phyloP scores from a whole-genome alignment of 1,140 invertebrate genomes.

The Nasonia longicornis region DNA sequence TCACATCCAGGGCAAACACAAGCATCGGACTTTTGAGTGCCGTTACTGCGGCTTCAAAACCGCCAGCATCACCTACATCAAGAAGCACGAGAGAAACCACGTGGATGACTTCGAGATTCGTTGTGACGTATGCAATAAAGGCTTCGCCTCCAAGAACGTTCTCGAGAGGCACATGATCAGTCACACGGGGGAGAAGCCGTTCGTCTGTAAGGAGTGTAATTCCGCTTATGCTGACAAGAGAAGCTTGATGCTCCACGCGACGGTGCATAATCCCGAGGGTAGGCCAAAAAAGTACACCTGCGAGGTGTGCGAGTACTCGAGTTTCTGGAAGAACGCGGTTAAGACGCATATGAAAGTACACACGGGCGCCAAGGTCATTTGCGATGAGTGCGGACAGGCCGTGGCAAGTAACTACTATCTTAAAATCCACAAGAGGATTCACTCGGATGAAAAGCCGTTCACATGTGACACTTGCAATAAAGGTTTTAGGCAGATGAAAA shows the following conservation, averaged over 20 bases:
- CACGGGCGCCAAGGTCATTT: conserved; percentile 69
- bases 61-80: conserved; percentile 38
- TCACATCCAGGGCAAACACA: conserved; percentile 41
- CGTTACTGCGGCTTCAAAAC: conserved; percentile 41
- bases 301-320: conserved; percentile 59
- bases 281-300: conserved; percentile 65
- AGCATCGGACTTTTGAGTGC: conserved; percentile 29
- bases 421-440: conserved; percentile 69
- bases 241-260: conserved; percentile 57
- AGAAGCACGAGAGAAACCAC: conserved; percentile 57
- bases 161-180: conserved; percentile 61
- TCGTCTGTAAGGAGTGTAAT: conserved; percentile 80
- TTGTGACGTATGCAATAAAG: conserved; percentile 60
- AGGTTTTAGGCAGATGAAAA: conserved; percentile 69
- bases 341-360: conserved; percentile 87
- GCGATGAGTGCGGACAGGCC: conserved; percentile 70
- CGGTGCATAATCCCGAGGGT: conserved; percentile 55
- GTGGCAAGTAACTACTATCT: conserved; percentile 73
- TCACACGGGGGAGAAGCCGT: conserved; percentile 79
- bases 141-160: conserved; percentile 61
- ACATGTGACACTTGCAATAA: conserved; percentile 81
- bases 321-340: conserved; percentile 69
- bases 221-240: conserved; percentile 63
- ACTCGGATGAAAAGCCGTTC: conserved; percentile 81
- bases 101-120: conserved; percentile 58